These are phyloP conservation scores for Chrysoperla carnea DNA, from an alignment of 1,140 invertebrate species.

Conservation along the genomic window DNA sequence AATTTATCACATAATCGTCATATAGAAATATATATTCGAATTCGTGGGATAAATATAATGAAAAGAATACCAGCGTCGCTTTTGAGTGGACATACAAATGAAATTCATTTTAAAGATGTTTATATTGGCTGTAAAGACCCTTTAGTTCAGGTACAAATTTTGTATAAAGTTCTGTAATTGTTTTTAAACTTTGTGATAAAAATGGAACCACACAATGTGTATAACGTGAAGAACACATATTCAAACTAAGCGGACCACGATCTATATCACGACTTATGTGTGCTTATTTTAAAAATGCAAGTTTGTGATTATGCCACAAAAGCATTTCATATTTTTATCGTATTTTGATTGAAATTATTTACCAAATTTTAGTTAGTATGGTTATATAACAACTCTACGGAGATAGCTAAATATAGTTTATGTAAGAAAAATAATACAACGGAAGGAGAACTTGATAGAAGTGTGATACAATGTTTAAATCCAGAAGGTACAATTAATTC, in stretches of 20 bases:
- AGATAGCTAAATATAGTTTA: too few relatives aligned
- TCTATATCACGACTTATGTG: too few relatives aligned
- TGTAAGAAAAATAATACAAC: too few relatives aligned
- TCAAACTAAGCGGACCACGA: too few relatives aligned
- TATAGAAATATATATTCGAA: slow-evolving; percentile 7
- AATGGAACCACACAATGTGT: too few relatives aligned
- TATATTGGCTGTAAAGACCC: slow-evolving; percentile 7
- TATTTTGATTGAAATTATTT: too few relatives aligned
- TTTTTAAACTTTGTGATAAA: neutral
- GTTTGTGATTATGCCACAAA: too few relatives aligned
- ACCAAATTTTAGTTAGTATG: slow-evolving; percentile 7
- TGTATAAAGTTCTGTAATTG: neutral
- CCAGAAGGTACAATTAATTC: slow-evolving; percentile 5
- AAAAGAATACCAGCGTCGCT: slow-evolving; percentile 1
- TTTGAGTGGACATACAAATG: too few relatives aligned
- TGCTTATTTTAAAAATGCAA: too few relatives aligned
- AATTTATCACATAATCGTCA: slow-evolving; percentile 7
- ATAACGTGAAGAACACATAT: too few relatives aligned
- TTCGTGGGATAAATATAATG: neutral
- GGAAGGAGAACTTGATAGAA: too few relatives aligned
- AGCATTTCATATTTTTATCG: too few relatives aligned
- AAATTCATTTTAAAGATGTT: slow-evolving; percentile 1
- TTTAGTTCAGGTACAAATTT: neutral
- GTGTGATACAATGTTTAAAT: slow-evolving; percentile 11
- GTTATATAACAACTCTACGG: slow-evolving; percentile 12